Conservation (phyloP, 2,113 vertebrate species). For the Chaenocephalus aceratus region DNA sequence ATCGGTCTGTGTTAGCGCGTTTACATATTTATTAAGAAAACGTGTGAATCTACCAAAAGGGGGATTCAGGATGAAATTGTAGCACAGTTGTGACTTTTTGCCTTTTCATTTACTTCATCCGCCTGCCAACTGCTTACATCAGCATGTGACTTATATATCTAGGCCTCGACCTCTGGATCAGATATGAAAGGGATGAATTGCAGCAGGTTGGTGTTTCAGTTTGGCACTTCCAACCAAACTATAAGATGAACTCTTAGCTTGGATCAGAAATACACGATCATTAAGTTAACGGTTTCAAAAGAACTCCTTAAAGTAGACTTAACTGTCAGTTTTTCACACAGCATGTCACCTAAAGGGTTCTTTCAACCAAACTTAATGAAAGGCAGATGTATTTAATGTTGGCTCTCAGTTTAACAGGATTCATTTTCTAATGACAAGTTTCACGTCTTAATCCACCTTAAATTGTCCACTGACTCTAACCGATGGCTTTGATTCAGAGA, state of each 20-base stretch:
- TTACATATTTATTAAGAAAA: conserved; percentile 54
- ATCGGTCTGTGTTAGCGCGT: conserved; percentile 40
- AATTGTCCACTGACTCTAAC: background rate
- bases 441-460: background rate
- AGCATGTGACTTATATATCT: background rate
- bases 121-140: background rate
- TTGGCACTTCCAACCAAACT: background rate
- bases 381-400: conserved; percentile 3
- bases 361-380: conserved; percentile 15
- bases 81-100: background rate
- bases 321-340: conserved; percentile 11
- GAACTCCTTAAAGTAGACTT: background rate
- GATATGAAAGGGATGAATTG: conserved; percentile 2
- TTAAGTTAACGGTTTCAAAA: too few species aligned
- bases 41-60: conserved; percentile 14
- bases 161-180: conserved; percentile 4
- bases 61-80: conserved; percentile 20
- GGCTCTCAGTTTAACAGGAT: background rate
- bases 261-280: background rate
- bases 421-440: background rate
- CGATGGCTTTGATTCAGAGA: background rate
- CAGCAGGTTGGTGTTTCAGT: conserved; percentile 10
- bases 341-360: conserved; percentile 9
- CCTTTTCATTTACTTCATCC: conserved; percentile 7
- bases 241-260: background rate